phyloP scores from a whole-genome alignment of 2,888 invertebrate species.

The Capitulum mitella region DNA sequence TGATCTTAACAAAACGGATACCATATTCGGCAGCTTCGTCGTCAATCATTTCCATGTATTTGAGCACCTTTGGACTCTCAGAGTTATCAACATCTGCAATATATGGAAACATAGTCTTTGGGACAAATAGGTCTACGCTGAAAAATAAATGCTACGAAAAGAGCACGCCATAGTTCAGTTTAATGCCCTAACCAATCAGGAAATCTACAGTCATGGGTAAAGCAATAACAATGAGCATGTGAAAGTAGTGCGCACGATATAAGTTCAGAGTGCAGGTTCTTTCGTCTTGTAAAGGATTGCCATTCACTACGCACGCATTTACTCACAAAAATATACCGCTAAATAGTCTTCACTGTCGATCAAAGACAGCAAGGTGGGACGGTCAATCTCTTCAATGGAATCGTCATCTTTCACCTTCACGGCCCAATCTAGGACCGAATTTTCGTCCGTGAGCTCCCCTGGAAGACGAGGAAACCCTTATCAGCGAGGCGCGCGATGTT shows the following conservation, averaged over 20 bases:
- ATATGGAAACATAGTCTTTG: no score
- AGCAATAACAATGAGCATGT: no score
- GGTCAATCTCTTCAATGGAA: slow-evolving; percentile 80
- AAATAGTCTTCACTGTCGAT: slow-evolving; percentile 85
- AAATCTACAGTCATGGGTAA: no score
- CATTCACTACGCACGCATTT: no score
- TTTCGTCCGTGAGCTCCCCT: slow-evolving; percentile 69
- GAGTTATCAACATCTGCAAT: slow-evolving; percentile 67
- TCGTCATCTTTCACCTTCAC: slow-evolving; percentile 82
- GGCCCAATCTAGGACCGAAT: slow-evolving; percentile 83
- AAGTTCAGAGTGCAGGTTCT: no score
- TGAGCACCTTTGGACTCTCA: slow-evolving; percentile 60
- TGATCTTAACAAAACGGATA: slow-evolving; percentile 79
- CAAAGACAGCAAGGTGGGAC: slow-evolving; percentile 71
- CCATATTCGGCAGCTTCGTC: slow-evolving; percentile 88
- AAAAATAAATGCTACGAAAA: no score
- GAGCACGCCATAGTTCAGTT: no score
- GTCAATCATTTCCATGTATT: slow-evolving; percentile 67
- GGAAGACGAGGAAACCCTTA: slow-evolving; percentile 34
- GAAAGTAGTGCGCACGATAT: no score
- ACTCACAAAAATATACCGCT: slow-evolving; percentile 87
- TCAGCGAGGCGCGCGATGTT: background rate
- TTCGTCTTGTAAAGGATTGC: no score
- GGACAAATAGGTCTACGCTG: no score
- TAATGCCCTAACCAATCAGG: no score